Evolutionary conservation across 2,113 vertebrate genomes (phyloP), one percentile per base, ranked within the genome.

Genomic region (Pardalotus punctatus): DNA sequence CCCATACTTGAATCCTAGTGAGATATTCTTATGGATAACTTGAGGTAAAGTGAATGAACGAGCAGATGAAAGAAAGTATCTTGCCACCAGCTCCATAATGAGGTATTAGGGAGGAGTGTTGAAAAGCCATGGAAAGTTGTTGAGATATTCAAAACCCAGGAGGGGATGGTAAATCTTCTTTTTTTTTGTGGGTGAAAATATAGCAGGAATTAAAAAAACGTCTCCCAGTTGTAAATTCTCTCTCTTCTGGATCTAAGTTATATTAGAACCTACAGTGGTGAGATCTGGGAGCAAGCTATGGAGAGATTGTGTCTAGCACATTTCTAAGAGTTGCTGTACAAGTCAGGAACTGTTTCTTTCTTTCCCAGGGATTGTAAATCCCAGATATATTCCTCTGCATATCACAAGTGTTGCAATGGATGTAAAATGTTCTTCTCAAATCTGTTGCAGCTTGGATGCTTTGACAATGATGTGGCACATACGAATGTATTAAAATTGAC

Each of bases 41-140:
- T 3, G 6, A 86, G 91, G 88, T 60, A 47, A 78, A 80, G 64
- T 45, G 56, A 93, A 90, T 29, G 42, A 95, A 90, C 5, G 40
- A 95, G 80, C 76, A 88, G 94, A 88, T 93, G 95, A 97, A 95
- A 96, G 91, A 95, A 65, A 74, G 35, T 66, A 70, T 73, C 91
- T 92, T 56, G 86, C 95, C 72, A 92, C 95, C 88, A 83, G 47
- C 64, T 84, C 88, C 36, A 51, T 78, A 83, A 93, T 78, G 80
- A 96, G 91, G 94, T 94, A 92, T 88, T 66, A 88, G 80, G 83
- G 56, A 95, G 77, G 77, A 92, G 83, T 36, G 94, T 74, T 83
- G 91, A 96, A 96, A 96, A 92, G 84, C 40, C 28, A 5, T 6
- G 31, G 69, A 43, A 94, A 88, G 79, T 21, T 92, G 80, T 45